Base-by-base conservation (phyloP, 2,797 vertebrate genomes). In the Odontamblyopus rebecca region DNA sequence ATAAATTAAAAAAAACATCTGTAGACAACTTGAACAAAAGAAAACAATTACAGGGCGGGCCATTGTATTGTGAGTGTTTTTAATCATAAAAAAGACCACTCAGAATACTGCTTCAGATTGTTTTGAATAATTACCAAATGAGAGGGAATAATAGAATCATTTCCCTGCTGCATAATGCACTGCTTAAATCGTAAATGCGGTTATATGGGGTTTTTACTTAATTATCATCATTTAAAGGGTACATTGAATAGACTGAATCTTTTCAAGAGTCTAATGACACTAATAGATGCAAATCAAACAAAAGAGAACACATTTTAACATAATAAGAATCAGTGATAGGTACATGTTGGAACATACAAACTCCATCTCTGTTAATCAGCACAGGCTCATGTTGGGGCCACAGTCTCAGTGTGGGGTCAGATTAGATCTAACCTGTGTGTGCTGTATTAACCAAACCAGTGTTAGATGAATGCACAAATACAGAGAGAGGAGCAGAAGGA, bases 161-260 rank as follows among this genome's bases (percentile, higher is more conserved):
- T 32, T 53, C 18, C 50, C 18, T 67, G 12, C 50, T 32, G 29
- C 50, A 54, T 67, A 67, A 67, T 51, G 26, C 44, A n/a, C 48
- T 51, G 15, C 44, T 48, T 64, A 29, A 71, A 63, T 74, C 50
- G 68, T 60, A 16, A 56, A 30, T 30, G 19, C 44, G 51, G 74
- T 68, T 79, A 35, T 41, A 51, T 65, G 56, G 35, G 63, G 74
- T 78, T 82, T 68, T 62, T 51, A 74, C 67, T 38, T 74, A 73
- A 83, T 82, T 82, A 19, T 16, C 68, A 69, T 61, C 32, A 71
- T 71, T 74, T 16, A 0, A 78, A 71, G 63, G 16, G 41, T 79
- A 73, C 44, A 57, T 15, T 56, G 63, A 51, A 77, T 80, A 81
- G 74, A 54, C 61, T 61, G 78, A 23, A 61, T 54, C 32, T 53